Base-by-base conservation (phyloP, 2,888 invertebrate species). In the Trachelus troglodyta region DNA sequence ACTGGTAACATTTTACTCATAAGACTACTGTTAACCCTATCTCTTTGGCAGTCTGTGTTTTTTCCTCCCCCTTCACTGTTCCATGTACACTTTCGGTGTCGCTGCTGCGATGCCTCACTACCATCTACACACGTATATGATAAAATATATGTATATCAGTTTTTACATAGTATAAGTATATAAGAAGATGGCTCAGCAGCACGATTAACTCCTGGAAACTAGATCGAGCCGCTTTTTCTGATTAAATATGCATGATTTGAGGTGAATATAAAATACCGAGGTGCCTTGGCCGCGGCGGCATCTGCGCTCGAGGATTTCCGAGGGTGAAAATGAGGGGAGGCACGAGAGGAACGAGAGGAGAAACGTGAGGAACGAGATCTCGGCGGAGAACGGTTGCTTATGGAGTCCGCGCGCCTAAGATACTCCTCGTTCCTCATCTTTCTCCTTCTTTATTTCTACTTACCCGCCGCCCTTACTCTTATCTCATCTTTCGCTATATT, bases 221-320 rank as follows among this genome's bases (percentile, higher is more conserved):
- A 83, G 88, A 87, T 87, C 83, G 84, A 82, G 84, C 85, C 84
- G 87, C 83, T 86, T 84, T 82, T 82, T 79, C 40, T 85, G 86
- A 89, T 90, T 89, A 89, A 89, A 89, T 89, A 89, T 89, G 88
- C 87, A 89, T 87, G 88, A 88, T 89, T 87, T 85, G 87, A 87
- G 87, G 86, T 87, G 89, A 89, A 89, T 89, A 86, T 89, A 87
- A 89, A 89, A 87, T 87, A 85, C 75, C 81, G 76, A 81, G 73
- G 82, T 79, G 82, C 83, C 81, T 79, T 76, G 85, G 85, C 86
- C 80, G 83, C 83, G 81, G 79, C 76, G 86, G 85, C 86, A 86
- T 87, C 86, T 85, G 86, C 80, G 84, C 82, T 75, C 75, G 83
- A 83, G 83, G 84, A 85, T 87, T 88, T 85, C 69, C 78, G 79